A percentile compares a stretch with the other conserved stretches of the same genome.
Conservation (phyloP, 2,888 invertebrate genomes). For the Andrena bicolor region DNA sequence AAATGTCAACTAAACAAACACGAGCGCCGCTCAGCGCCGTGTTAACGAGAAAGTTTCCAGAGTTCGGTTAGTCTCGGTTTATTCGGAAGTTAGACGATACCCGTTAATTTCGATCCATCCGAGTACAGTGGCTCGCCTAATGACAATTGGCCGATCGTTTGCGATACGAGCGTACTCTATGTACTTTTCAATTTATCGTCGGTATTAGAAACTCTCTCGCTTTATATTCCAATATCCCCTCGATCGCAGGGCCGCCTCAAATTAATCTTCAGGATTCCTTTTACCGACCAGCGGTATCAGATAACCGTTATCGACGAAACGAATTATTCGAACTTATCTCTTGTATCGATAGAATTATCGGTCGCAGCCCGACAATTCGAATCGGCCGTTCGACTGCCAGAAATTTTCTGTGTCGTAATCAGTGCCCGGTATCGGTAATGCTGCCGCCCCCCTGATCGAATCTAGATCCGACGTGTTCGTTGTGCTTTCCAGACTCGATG, state of each 20-base stretch:
- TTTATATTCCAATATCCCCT: background rate
- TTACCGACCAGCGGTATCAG: slow-evolving; percentile 24
- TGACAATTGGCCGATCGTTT: slow-evolving; percentile 19
- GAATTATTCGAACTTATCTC: slow-evolving; percentile 54
- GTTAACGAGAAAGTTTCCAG: slow-evolving; percentile 39
- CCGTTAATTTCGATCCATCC: slow-evolving; percentile 56
- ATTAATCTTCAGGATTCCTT: background rate
- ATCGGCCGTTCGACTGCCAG: slow-evolving; percentile 5
- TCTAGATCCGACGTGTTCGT: slow-evolving; percentile 11
- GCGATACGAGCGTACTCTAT: background rate
- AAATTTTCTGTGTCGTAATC: background rate
- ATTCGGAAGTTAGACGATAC: slow-evolving; percentile 64
- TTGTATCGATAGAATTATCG: slow-evolving; percentile 33
- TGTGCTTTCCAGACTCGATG: slow-evolving; percentile 41
- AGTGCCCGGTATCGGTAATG: background rate
- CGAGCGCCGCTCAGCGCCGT: slow-evolving; percentile 30
- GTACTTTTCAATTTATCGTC: background rate
- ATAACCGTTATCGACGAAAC: slow-evolving; percentile 43
- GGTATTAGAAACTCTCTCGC: background rate
- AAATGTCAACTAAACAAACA: slow-evolving; percentile 80
- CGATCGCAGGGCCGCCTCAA: background rate
- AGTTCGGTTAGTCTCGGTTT: slow-evolving; percentile 54
- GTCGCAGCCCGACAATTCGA: slow-evolving; percentile 26
- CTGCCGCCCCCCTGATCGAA: background rate
- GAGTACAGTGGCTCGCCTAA: background rate